A percentile compares a stretch with the other conserved stretches of the same genome.
Evolutionary conservation across 2,113 vertebrate species (phyloP).

Genomic region (Gobius niger): DNA sequence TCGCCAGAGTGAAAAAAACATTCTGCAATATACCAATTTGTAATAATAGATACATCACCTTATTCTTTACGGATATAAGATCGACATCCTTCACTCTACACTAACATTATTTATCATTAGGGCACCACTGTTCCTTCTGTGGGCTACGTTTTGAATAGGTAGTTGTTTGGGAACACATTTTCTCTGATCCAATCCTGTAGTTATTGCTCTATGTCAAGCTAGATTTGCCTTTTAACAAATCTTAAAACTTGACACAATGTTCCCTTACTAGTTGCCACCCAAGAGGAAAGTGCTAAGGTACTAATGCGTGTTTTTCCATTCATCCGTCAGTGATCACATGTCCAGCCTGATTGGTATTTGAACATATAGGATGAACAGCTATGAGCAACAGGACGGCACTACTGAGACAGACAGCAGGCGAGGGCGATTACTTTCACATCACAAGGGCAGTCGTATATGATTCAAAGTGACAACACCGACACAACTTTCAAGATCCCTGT

Average conservation of each 20-base stretch:
- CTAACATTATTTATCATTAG: too few species aligned
- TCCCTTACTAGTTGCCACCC: not conserved
- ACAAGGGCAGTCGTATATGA: conserved; percentile 27
- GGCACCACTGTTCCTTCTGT: too few species aligned
- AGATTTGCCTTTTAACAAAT: not conserved
- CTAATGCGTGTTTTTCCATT: not conserved
- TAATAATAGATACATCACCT: too few species aligned
- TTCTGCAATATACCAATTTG: too few species aligned
- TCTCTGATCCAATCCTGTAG: too few species aligned
- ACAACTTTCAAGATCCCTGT: conserved; percentile 4
- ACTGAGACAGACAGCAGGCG: conserved; percentile 1
- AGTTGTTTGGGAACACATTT: too few species aligned
- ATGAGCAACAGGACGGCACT: not conserved
- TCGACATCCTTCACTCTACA: too few species aligned
- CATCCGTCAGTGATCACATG: not conserved
- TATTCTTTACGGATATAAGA: too few species aligned
- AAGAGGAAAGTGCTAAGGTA: not conserved
- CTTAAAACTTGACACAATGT: not conserved
- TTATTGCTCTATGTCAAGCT: not conserved
- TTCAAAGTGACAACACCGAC: conserved; percentile 19
- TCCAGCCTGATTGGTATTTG: not conserved
- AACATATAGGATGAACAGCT: not conserved
- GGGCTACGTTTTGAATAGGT: too few species aligned
- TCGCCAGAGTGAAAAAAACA: too few species aligned
- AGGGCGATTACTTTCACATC: conserved; percentile 11